Base-by-base conservation (phyloP, 2,113 vertebrate species). In the Dromaius novaehollandiae region DNA sequence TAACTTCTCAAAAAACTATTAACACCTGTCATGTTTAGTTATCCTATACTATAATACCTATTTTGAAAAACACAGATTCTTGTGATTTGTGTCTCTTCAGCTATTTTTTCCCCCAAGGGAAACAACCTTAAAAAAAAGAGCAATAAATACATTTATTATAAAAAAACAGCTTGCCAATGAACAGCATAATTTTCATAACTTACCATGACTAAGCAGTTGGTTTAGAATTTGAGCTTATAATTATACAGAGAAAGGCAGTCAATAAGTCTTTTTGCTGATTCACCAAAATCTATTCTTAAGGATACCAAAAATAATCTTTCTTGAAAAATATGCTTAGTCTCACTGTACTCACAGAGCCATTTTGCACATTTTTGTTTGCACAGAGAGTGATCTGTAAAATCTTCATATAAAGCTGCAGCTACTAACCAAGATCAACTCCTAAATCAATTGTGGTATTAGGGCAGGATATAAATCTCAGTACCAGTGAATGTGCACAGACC, bases 191-290 rank as follows among this genome's bases (percentile, higher is more conserved):
- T 94, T 77, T 79, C 3, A 2, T 81, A 81, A 88, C 73, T 86
- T 65, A 84, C 58, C 66, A 78, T 53, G 80, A 86, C 64, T 94
- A 94, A 96, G 79, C 69, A 75, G 42, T 44, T 81, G 46, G 93
- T 73, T 81, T 73, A 84, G 44, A 82, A 94, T 84, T 82, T 86
- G 77, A 90, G 15, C 61, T 94, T 81, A 18, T 71, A 93, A 83
- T 90, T 88, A 75, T 66, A 86, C 42, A 94, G 19, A 70, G 40
- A 94, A 88, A 94, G 85, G 88, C 94, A 95, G 65, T 92, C 20
- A 36, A 84, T 48, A 78, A 94, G 32, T 34, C 21, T 34, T 95
- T 82, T 65, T 88, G 91, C 88, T 83, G 79, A 96, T 88, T 88
- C 79, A 88, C 58, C 82, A 68, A 32, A 95, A 73, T 4, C 30